Evolutionary conservation across 2,888 invertebrate genomes (phyloP).

Genomic region (Aromia moschata): DNA sequence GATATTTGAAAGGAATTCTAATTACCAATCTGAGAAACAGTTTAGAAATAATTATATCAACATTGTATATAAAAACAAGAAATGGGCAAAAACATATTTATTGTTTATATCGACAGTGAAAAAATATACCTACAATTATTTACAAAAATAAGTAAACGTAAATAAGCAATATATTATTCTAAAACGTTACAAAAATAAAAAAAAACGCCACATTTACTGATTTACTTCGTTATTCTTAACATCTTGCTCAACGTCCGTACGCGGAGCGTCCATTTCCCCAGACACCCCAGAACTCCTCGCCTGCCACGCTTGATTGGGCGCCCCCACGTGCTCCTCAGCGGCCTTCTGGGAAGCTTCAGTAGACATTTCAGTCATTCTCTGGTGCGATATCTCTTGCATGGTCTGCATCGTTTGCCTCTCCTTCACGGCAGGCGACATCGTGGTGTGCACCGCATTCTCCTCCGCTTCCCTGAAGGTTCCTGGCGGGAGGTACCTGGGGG

Average conservation of each 20-base stretch:
- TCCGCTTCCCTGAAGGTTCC: slow-evolving; percentile 47
- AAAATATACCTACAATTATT: too few relatives aligned
- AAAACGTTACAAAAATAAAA: slow-evolving; percentile 8
- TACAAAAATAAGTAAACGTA: too few relatives aligned
- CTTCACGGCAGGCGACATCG: slow-evolving; percentile 28
- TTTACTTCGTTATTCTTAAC: slow-evolving; percentile 17
- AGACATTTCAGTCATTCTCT: slow-evolving; percentile 32
- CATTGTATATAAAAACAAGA: too few relatives aligned
- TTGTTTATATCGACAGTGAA: too few relatives aligned
- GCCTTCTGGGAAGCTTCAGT: neutral
- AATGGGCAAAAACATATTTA: too few relatives aligned
- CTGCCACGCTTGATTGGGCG: slow-evolving; percentile 2
- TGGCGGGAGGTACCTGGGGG: slow-evolving; percentile 36
- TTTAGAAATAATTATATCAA: too few relatives aligned
- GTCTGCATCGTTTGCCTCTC: slow-evolving; percentile 50
- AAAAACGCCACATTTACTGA: neutral
- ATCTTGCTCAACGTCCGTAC: neutral
- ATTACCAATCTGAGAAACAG: too few relatives aligned
- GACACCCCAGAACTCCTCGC: neutral
- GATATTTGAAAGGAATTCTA: too few relatives aligned
- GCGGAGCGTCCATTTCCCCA: neutral
- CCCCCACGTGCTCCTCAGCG: slow-evolving; percentile 2
- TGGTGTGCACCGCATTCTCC: slow-evolving; percentile 32
- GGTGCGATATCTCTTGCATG: slow-evolving; percentile 48
- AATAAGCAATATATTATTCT: too few relatives aligned